phyloP scores from a whole-genome alignment of 2,888 invertebrate genomes.

The Agriopis leucophaearia region DNA sequence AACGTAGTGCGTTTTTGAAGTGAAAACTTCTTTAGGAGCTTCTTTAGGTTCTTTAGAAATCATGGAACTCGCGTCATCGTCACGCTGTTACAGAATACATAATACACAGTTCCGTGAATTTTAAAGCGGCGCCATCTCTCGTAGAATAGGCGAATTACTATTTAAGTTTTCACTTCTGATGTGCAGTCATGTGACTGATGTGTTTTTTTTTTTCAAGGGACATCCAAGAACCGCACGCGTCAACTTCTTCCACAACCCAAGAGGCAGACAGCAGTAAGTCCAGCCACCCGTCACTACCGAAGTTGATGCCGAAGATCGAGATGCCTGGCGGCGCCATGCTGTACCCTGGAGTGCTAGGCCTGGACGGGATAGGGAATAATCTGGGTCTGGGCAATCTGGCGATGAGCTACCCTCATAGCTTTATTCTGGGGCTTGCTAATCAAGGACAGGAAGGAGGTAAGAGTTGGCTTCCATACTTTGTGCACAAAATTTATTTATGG shows the following conservation, averaged over 20 bases:
- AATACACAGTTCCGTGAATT: too few relatives aligned
- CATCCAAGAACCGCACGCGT: constrained; percentile 66
- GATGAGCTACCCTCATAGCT: constrained; percentile 82
- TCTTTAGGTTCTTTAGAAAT: too few relatives aligned
- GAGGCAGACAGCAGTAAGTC: constrained; percentile 77
- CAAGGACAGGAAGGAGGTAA: constrained; percentile 81
- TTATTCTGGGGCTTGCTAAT: constrained; percentile 80
- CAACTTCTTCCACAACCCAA: constrained; percentile 74
- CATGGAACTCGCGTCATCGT: too few relatives aligned
- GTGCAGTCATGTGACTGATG: too few relatives aligned
- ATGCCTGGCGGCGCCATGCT: constrained; percentile 81
- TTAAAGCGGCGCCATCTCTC: too few relatives aligned
- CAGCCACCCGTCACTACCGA: constrained; percentile 63
- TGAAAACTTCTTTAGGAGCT: too few relatives aligned
- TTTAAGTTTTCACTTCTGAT: too few relatives aligned
- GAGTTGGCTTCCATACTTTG: constrained; percentile 22
- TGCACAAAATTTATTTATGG: too few relatives aligned
- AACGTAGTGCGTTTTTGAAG: too few relatives aligned
- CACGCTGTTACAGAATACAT: too few relatives aligned
- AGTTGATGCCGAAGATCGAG: constrained; percentile 75
- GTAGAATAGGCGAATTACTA: too few relatives aligned
- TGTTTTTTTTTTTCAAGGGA: constrained; percentile 68
- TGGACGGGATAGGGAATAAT: constrained; percentile 75
- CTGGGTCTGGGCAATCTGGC: constrained; percentile 77
- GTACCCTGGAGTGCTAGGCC: constrained; percentile 73